Conservation (phyloP, 2,888 invertebrate species). For the Sarcophaga caerulescens region DNA sequence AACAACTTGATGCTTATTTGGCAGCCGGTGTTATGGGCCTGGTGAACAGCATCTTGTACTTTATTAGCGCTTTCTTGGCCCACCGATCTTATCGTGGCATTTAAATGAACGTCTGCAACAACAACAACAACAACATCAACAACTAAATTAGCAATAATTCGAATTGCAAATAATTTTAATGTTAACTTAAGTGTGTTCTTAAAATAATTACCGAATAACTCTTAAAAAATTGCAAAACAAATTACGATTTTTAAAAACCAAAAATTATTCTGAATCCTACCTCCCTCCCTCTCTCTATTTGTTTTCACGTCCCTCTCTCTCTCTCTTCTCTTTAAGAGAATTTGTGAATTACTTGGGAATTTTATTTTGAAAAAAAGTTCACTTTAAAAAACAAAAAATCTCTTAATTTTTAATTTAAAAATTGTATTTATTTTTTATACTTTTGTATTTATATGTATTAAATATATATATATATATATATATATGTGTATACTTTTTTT, state of each 20-base stretch:
- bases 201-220: background rate
- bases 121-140: background rate
- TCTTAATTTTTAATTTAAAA: constrained; percentile 16
- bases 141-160: background rate
- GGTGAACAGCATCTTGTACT: constrained; percentile 87
- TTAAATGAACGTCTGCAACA: constrained; percentile 79
- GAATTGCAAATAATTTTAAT: background rate
- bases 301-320: background rate
- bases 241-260: background rate
- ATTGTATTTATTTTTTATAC: constrained; percentile 22
- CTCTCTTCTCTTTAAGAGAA: background rate
- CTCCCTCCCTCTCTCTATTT: background rate
- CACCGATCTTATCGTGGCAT: constrained; percentile 89
- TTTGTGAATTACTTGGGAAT: constrained; percentile 17
- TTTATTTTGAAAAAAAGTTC: constrained; percentile 23
- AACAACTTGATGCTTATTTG: constrained; percentile 85
- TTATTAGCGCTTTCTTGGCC: constrained; percentile 89
- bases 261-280: background rate
- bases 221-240: background rate
- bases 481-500: constrained; percentile 21
- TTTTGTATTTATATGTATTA: too few relatives aligned
- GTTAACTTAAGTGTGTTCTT: background rate
- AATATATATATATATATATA: constrained; percentile 8
- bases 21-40: constrained; percentile 89
- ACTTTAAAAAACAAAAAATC: background rate